Evolutionary conservation across 2,888 invertebrate genomes (phyloP).

Genomic region (Phengaris alcon): DNA sequence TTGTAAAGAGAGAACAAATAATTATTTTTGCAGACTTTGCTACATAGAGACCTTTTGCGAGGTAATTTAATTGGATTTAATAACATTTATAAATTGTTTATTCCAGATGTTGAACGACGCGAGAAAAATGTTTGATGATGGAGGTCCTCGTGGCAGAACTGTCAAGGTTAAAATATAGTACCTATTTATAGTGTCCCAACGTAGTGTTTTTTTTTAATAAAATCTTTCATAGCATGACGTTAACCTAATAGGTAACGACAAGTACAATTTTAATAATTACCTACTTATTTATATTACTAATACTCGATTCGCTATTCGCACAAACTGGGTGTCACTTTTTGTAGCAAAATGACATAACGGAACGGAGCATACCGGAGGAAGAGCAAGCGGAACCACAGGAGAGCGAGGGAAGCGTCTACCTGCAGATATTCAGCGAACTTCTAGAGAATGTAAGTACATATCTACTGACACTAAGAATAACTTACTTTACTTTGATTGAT

Average conservation of each 20-base stretch:
- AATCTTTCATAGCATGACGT: too few species aligned
- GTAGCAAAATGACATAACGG: background rate
- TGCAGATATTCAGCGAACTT: slow-evolving; percentile 8
- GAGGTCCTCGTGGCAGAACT: background rate
- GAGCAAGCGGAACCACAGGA: background rate
- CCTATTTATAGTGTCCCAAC: background rate
- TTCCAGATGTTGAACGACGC: slow-evolving; percentile 24
- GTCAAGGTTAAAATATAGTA: background rate
- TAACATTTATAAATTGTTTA: slow-evolving; percentile 2
- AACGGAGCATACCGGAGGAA: background rate
- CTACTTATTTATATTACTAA: too few species aligned
- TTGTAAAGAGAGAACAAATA: background rate
- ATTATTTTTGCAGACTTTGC: background rate
- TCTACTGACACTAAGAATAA: too few species aligned
- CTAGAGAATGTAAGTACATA: background rate
- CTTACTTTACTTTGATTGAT: too few species aligned
- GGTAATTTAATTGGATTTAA: too few species aligned
- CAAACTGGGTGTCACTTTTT: background rate
- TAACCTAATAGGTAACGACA: too few species aligned
- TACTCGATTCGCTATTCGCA: too few species aligned
- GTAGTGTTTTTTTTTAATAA: too few species aligned
- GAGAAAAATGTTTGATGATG: background rate
- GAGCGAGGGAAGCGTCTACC: background rate
- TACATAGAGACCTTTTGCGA: too few species aligned
- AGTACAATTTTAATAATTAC: too few species aligned